phyloP scores from a whole-genome alignment of 2,888 invertebrate genomes.

The Eupithecia inturbata region DNA sequence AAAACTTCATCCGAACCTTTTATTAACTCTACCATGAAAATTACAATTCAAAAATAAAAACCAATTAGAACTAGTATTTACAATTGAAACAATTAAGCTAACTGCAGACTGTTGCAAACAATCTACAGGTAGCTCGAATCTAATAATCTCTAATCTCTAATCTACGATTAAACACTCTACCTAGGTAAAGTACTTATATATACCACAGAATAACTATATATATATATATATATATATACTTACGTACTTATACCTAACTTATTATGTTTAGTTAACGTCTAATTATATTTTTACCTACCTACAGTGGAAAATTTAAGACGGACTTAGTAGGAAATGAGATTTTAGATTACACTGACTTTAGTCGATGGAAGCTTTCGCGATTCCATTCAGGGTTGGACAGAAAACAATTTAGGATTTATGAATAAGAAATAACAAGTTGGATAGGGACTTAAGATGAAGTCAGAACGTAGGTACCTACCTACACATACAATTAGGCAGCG shows the following conservation, averaged over 20 bases:
- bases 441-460: conserved; percentile 3
- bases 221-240: too few relatives aligned
- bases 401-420: conserved; percentile 64
- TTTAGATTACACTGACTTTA: conserved; percentile 65
- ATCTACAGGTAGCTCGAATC: too few relatives aligned
- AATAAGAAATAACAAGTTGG: conserved; percentile 49
- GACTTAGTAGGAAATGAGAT: conserved; percentile 73
- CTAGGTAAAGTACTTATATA: too few relatives aligned
- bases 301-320: not conserved
- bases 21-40: too few relatives aligned
- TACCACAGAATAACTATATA: too few relatives aligned
- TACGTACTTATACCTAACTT: too few relatives aligned
- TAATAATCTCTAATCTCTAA: too few relatives aligned
- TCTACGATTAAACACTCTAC: too few relatives aligned
- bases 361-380: conserved; percentile 54
- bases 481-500: not conserved
- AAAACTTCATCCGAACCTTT: not conserved
- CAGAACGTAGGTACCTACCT: not conserved
- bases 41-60: too few relatives aligned
- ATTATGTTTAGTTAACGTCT: not conserved
- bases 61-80: too few relatives aligned
- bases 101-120: too few relatives aligned
- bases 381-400: conserved; percentile 41
- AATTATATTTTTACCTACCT: not conserved
- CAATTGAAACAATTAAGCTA: too few relatives aligned